These are phyloP conservation scores for Aethes cnicana DNA, from an alignment of 2,888 invertebrate genomes.

Conservation along the genomic window DNA sequence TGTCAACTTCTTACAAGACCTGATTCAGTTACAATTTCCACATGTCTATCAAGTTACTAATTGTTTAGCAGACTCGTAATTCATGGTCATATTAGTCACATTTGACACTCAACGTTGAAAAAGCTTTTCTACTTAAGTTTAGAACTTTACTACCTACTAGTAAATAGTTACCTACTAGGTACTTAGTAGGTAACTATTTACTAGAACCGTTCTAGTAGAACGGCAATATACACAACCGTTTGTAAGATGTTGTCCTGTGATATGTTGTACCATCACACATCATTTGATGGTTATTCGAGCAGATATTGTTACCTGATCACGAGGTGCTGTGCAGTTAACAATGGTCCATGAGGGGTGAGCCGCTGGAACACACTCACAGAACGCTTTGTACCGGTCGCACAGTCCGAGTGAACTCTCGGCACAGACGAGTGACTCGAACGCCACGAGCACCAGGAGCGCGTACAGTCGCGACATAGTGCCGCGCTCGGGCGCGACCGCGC, in stretches of 20 bases:
- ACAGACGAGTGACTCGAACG: constrained; percentile 55
- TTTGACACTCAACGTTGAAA: too few relatives aligned
- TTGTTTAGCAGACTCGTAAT: too few relatives aligned
- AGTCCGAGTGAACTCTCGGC: constrained; percentile 56
- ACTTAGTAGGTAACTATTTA: too few relatives aligned
- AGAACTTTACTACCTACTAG: too few relatives aligned
- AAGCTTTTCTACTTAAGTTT: too few relatives aligned
- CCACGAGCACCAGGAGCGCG: constrained; percentile 80
- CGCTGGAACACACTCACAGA: constrained; percentile 83
- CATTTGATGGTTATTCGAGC: constrained; percentile 33
- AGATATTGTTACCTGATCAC: constrained; percentile 80
- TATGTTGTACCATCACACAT: neutral
- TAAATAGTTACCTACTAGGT: too few relatives aligned
- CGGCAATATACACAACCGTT: too few relatives aligned
- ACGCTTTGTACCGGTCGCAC: constrained; percentile 73
- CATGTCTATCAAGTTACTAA: too few relatives aligned
- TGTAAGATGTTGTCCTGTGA: neutral
- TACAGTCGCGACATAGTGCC: constrained; percentile 62
- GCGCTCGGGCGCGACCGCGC: constrained; percentile 69
- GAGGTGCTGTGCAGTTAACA: constrained; percentile 84
- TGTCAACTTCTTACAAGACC: too few relatives aligned
- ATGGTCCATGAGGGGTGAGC: constrained; percentile 83
- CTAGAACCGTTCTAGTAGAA: too few relatives aligned
- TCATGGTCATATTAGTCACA: too few relatives aligned
- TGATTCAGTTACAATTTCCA: too few relatives aligned